These are phyloP conservation scores for Lutraria lutraria DNA, from an alignment of 2,888 invertebrate genomes.

Conservation along the genomic window DNA sequence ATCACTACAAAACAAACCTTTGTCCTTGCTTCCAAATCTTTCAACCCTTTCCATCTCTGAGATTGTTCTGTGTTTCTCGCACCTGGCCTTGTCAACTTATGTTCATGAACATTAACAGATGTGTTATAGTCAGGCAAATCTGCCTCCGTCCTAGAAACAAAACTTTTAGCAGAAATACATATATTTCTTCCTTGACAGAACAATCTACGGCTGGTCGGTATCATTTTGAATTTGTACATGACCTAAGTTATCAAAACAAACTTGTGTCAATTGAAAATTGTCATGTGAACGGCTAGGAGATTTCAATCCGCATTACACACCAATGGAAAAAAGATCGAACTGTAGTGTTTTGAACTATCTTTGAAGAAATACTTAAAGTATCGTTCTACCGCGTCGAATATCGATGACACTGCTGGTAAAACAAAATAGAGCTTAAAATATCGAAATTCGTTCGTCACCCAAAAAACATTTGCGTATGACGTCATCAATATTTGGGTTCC, in stretches of 20 bases:
- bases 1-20: conserved; percentile 59
- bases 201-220: neutral
- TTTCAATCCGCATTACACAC: no score
- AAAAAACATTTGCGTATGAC: conserved; percentile 18
- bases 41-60: conserved; percentile 70
- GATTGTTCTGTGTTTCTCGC: conserved; percentile 41
- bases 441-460: neutral
- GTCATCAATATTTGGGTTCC: conserved; percentile 29
- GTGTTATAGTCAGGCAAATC: conserved; percentile 79
- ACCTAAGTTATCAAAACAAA: no score
- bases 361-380: neutral
- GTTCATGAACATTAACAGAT: conserved; percentile 73
- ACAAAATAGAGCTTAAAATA: neutral
- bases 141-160: neutral
- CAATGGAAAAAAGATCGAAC: no score
- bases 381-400: neutral
- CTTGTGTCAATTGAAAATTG: no score
- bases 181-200: neutral
- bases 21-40: conserved; percentile 71
- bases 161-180: neutral
- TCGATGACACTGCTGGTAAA: neutral
- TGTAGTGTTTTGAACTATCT: neutral
- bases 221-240: neutral
- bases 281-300: no score
- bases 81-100: conserved; percentile 73